Conservation (phyloP, 2,888 invertebrate genomes). For the Thelaira solivaga region DNA sequence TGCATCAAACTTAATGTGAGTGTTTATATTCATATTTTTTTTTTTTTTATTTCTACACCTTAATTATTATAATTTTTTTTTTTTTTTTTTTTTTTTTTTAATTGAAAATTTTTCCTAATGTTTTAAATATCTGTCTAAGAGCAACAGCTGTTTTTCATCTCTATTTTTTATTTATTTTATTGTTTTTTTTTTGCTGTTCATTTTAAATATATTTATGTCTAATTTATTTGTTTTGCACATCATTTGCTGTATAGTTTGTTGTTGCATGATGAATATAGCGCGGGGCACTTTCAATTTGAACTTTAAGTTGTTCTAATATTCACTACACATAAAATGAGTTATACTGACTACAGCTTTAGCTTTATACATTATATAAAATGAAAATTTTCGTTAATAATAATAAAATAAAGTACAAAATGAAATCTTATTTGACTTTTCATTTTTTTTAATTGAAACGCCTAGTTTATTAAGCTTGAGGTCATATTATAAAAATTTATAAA, state of each 20-base stretch:
- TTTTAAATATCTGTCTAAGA: constrained; percentile 29
- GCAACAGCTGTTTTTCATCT: constrained; percentile 55
- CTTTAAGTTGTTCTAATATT: constrained; percentile 9
- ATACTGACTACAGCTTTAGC: no score
- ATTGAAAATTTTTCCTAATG: not conserved
- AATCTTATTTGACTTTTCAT: no score
- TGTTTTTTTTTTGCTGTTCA: not conserved
- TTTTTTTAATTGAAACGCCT: no score
- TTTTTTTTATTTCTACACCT: constrained; percentile 1
- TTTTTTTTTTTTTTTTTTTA: constrained; percentile 6
- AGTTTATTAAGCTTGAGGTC: no score
- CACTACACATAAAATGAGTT: no score
- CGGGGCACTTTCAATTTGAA: constrained; percentile 14
- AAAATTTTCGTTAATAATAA: no score
- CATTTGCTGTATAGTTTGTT: not conserved
- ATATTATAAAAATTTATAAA: no score
- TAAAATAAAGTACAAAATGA: no score
- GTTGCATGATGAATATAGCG: not conserved
- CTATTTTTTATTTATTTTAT: no score
- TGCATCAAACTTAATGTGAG: not conserved
- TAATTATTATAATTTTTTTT: not conserved
- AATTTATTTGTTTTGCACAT: constrained; percentile 14
- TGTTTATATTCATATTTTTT: not conserved
- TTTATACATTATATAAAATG: no score
- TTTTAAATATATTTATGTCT: not conserved